Base-by-base conservation (phyloP, 2,888 invertebrate species). In the Idaea dimidiata region DNA sequence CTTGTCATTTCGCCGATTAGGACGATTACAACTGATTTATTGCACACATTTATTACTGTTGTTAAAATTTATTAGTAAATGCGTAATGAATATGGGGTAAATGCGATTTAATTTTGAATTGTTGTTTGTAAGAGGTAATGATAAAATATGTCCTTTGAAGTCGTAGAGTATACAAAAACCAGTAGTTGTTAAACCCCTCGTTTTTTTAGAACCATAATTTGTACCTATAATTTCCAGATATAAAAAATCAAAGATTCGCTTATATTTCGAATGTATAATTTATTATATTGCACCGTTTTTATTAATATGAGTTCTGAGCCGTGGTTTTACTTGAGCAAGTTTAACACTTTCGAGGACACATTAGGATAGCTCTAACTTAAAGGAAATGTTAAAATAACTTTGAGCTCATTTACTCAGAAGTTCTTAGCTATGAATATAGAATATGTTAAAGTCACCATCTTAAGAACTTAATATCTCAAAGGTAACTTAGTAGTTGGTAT, bases 1-100 rank as follows among this genome's bases (percentile, higher is more conserved):
- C 43, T 43, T 43, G 43, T 8, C 10, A 43, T 43, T 74, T 72
- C 69, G 71, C 72, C 78, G 78, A 79, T 79, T 72, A 72, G 65
- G 59, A 57, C 59, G 70, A 70, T 72, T 70, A 70, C 65, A 6
- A 55, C 65, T 70, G 70, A 72, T 70, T 69, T 70, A 72, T 69
- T 59, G 68, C 59, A 62, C 61, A 62, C 67, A 61, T 71, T 70
- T 70, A 72, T 72, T 69, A 62, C 67, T 61, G 60, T 67, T 59
- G 66, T 61, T 64, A 58, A 57, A 64, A 57, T 43, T 58, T 60
- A 24, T 68, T 62, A 63, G 57, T 59, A 59, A 56, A 65, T 65
- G 59, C 57, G 64, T 59, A 63, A 62, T 60, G 57, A 57, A 63
- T 66, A 59, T 61, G 60, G 59, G 53, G 53, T 60, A 6, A 24